Conservation (phyloP, 1,140 invertebrate species). For the Venturia canescens region DNA sequence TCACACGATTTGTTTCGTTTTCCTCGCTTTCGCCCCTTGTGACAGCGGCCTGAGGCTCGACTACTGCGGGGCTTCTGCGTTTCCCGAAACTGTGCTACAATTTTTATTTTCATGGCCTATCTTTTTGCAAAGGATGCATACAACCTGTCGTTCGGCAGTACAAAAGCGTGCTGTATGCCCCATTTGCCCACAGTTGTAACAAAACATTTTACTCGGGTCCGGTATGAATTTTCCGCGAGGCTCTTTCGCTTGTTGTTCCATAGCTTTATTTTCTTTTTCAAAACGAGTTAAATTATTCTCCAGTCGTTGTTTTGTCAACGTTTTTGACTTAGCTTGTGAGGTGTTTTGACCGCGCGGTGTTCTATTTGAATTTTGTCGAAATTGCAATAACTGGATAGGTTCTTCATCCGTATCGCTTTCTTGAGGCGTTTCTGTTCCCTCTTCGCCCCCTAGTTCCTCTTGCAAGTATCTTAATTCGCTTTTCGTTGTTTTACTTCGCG, state of each 20-base stretch:
- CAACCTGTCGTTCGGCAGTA: conserved; percentile 22
- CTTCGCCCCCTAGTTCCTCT: no score
- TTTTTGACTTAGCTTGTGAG: not conserved
- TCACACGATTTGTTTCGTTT: not conserved
- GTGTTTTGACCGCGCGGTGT: no score
- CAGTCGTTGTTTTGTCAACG: conserved; percentile 19
- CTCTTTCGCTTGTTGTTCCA: not conserved
- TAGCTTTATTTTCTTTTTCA: not conserved
- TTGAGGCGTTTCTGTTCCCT: no score
- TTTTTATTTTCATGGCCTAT: conserved; percentile 41
- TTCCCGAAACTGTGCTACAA: conserved; percentile 39
- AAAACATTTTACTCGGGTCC: conserved; percentile 32
- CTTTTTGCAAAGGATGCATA: conserved; percentile 37
- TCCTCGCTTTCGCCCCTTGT: not conserved
- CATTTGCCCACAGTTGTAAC: conserved; percentile 31
- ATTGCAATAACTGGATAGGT: no score
- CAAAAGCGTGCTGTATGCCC: conserved; percentile 37
- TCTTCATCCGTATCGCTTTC: not conserved
- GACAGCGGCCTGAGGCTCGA: conserved; percentile 21
- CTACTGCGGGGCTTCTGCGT: conserved; percentile 43
- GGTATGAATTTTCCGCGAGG: not conserved
- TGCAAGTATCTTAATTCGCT: no score
- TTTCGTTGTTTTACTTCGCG: no score
- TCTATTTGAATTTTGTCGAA: no score
- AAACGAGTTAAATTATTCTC: conserved; percentile 25